Base-by-base conservation (phyloP, 2,113 vertebrate genomes). In the Microcebus ravelobensis region DNA sequence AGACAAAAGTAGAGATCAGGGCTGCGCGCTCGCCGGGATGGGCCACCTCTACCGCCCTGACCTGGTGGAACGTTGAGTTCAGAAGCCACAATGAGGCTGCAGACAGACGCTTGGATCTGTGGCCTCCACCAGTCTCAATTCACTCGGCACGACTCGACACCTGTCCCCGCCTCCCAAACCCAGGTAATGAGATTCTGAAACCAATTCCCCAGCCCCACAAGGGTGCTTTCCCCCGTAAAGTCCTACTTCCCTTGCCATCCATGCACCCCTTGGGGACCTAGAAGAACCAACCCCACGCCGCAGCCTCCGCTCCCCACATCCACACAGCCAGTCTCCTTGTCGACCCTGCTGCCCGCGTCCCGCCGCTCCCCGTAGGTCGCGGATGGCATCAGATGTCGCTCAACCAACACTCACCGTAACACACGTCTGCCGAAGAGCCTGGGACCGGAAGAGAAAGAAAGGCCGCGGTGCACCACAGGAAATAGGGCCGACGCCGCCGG, bases 341-440 rank as follows among this genome's bases (percentile, higher is more conserved):
- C n/a, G 70, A n/a, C 14, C 13, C 68, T 1, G 31, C 2, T 11
- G 13, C n/a, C 52, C 11, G 65, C 18, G 18, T 6, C 81, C 59
- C 12, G 18, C 81, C 48, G 52, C 65, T 15, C 2, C 42, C 80
- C 36, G 3, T 5, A 8, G 67, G 6, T 3, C n/a, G 81, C 27
- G 71, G 98, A 98, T 98, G 98, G 95, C 48, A 63, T 68, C 20
- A 55, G 98, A 98, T 98, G 1, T 45, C 70, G 15, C 42, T 3
- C 15, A 2, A 5, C 18, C 8, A 18, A 27, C 2, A 81, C 98
- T 97, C 65, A 97, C 98, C 34, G 2, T 17, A 63, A 42, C 1
- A 87, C 0, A 20, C 70, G 5, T 74, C 36, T n/a, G 0, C 93
- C 13, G 15, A 36, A 68, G 8, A 52, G 39, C 83, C 82, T 55